These are phyloP conservation scores for Petroica traversi DNA, from an alignment of 2,113 vertebrate genomes.

Conservation along the genomic window DNA sequence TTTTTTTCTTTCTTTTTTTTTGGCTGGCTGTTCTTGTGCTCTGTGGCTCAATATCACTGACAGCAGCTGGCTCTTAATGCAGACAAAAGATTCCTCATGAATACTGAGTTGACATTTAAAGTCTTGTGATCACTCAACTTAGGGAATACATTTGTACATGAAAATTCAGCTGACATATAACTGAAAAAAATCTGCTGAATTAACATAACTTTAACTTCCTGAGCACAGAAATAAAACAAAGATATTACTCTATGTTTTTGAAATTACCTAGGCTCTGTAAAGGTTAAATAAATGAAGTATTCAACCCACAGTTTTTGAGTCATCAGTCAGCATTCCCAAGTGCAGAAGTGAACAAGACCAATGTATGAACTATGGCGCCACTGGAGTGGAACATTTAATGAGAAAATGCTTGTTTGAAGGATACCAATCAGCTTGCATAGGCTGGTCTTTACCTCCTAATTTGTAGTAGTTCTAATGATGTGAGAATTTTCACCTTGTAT, in stretches of 20 bases:
- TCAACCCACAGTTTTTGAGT: not conserved
- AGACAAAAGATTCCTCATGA: conserved; percentile 9
- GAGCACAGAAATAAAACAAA: not conserved
- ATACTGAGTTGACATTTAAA: conserved; percentile 49
- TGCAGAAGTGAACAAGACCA: not conserved
- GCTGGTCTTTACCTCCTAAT: not conserved
- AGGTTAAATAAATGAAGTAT: not conserved
- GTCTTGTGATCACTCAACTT: conserved; percentile 4
- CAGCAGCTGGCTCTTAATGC: not conserved
- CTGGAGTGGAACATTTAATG: not conserved
- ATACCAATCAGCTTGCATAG: not conserved
- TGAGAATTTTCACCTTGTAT: not conserved
- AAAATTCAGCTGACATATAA: conserved; percentile 7
- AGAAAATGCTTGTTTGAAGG: not conserved
- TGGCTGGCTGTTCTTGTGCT: not conserved
- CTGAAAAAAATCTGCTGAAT: not conserved
- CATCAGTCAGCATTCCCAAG: not conserved
- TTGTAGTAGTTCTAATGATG: not conserved
- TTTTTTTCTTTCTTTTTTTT: not conserved
- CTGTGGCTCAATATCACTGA: not conserved
- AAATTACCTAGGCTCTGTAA: not conserved
- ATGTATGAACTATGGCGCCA: not conserved
- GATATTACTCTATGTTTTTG: not conserved
- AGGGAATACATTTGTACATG: not conserved
- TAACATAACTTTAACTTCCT: not conserved